These are phyloP conservation scores for Nyctibius grandis DNA, from an alignment of 2,797 vertebrate genomes.

Conservation along the genomic window DNA sequence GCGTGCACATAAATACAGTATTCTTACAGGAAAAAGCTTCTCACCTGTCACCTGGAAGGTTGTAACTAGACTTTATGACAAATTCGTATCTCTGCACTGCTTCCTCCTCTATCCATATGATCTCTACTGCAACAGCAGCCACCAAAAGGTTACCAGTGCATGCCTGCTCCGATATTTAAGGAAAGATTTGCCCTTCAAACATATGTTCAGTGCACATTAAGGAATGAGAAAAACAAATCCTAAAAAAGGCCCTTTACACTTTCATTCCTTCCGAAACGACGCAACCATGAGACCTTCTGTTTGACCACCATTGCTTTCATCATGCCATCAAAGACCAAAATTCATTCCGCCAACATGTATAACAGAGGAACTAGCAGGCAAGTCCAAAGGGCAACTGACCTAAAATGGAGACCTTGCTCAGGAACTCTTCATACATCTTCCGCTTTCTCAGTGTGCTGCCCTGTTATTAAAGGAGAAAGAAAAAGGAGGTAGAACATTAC, in stretches of 20 bases:
- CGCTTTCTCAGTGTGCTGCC: constrained; percentile 94
- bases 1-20: neutral
- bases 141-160: neutral
- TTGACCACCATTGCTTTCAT: neutral
- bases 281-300: neutral
- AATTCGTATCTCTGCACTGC: neutral
- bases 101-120: neutral
- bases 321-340: neutral
- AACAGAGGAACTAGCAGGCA: neutral
- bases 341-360: neutral
- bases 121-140: neutral
- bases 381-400: constrained; percentile 76
- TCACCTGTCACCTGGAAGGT: neutral
- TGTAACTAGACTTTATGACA: neutral
- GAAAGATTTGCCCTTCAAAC: neutral
- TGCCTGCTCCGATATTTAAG: neutral
- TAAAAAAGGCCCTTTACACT: neutral
- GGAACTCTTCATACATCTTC: constrained; percentile 97
- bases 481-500: neutral
- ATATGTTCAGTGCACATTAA: neutral
- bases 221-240: neutral
- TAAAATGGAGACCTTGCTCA: constrained; percentile 96
- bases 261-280: neutral
- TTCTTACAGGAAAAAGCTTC: neutral
- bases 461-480: constrained; percentile 72